Percentiles rank a stretch among this genome's conserved stretches.
These are phyloP conservation scores for Antennarius maculatus DNA, from an alignment of 2,797 vertebrate species.

Conservation along the genomic window DNA sequence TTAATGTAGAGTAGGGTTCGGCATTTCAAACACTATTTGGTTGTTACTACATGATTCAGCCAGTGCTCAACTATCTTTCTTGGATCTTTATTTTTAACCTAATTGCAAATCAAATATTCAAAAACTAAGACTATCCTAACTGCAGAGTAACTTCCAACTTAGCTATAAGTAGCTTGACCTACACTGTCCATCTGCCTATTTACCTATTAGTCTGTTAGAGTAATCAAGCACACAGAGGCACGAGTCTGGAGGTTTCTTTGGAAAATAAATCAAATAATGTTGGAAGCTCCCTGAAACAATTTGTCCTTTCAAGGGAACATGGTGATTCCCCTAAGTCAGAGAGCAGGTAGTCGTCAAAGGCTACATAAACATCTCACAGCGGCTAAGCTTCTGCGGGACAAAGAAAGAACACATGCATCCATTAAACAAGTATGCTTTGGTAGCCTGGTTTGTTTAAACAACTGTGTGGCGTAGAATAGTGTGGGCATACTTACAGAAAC, in stretches of 20 bases:
- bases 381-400: conserved; percentile 39
- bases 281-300: conserved; percentile 34
- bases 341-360: conserved; percentile 49
- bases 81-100: no score
- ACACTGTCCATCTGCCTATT: conserved; percentile 13
- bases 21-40: no score
- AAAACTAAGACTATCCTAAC: no score
- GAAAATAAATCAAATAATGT: conserved; percentile 51
- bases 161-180: no score
- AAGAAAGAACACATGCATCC: conserved; percentile 43
- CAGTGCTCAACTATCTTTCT: no score
- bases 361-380: conserved; percentile 25
- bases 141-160: no score
- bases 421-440: conserved; percentile 47
- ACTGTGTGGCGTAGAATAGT: conserved; percentile 26
- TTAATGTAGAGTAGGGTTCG: no score
- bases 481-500: conserved; percentile 14
- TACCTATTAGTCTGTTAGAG: conserved; percentile 54
- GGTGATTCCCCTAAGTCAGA: conserved; percentile 67
- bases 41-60: no score
- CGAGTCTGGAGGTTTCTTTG: conserved; percentile 25
- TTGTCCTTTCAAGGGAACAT: conserved; percentile 49
- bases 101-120: no score
- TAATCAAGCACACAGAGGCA: conserved; percentile 29
- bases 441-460: conserved; percentile 52